These are phyloP conservation scores for Ptychodera flava DNA, from an alignment of 35 echinoderm and acorn worm species.

Conservation along the genomic window DNA sequence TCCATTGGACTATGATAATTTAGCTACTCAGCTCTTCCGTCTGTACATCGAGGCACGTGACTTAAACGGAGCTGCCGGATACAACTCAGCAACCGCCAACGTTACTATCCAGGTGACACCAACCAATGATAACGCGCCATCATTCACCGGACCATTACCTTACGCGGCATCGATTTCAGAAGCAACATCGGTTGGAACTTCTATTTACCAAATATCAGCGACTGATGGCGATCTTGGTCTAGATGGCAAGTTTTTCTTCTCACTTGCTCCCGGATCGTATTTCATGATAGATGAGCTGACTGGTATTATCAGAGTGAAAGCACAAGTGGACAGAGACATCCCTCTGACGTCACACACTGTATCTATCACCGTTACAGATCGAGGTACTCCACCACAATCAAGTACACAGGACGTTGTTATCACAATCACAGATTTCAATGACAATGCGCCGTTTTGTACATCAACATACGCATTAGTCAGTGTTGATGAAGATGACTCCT, in stretches of 20 bases:
- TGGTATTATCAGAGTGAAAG: slow-evolving; percentile 64
- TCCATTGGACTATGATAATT: background rate
- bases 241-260: background rate
- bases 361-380: slow-evolving; percentile 60
- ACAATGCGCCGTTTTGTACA: slow-evolving; percentile 55
- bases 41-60: background rate
- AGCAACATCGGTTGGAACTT: background rate
- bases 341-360: slow-evolving; percentile 28
- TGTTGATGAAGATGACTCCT: slow-evolving; percentile 47
- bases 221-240: background rate
- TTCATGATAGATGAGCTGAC: slow-evolving; percentile 49
- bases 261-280: background rate
- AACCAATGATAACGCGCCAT: background rate
- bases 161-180: background rate
- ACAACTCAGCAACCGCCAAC: background rate
- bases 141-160: background rate
- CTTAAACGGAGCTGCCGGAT: background rate
- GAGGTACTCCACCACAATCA: slow-evolving; percentile 55
- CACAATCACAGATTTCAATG: slow-evolving; percentile 63
- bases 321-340: slow-evolving; percentile 58
- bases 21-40: background rate
- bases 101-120: background rate
- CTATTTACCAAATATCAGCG: background rate
- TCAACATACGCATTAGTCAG: slow-evolving; percentile 43
- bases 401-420: slow-evolving; percentile 57